Evolutionary conservation across 2,888 invertebrate species (phyloP).

Genomic region (Hybos culiciformis): DNA sequence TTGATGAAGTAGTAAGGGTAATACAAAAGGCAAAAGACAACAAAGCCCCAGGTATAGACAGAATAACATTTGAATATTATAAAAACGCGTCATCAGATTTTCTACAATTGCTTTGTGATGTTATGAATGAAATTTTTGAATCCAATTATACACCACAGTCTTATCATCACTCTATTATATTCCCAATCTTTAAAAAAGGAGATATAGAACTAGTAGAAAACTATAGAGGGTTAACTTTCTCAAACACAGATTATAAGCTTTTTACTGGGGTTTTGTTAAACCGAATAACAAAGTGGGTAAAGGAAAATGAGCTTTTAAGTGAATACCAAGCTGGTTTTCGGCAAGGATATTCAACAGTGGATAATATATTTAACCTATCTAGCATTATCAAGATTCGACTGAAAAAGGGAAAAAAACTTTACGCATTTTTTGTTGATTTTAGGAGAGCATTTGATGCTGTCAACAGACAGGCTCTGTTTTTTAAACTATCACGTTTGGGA

Average conservation of each 20-base stretch:
- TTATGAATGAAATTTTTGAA: not conserved
- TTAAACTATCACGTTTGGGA: not conserved
- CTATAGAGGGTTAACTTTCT: not conserved
- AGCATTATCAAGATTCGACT: not conserved
- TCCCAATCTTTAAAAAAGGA: not conserved
- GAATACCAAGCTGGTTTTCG: not conserved
- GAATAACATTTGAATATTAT: not conserved
- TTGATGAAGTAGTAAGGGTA: not conserved
- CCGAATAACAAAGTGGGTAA: not conserved
- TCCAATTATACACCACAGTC: not conserved
- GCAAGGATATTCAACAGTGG: not conserved
- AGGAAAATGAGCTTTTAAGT: not conserved
- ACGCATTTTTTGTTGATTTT: not conserved
- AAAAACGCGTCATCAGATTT: not conserved
- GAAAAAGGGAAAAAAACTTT: not conserved
- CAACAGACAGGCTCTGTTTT: constrained; percentile 1
- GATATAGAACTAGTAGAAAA: not conserved
- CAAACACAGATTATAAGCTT: not conserved
- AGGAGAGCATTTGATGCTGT: constrained; percentile 1
- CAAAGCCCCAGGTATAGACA: not conserved
- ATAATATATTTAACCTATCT: not conserved
- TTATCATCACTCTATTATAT: not conserved
- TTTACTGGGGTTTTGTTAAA: not conserved
- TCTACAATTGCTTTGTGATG: not conserved
- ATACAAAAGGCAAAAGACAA: not conserved